These are phyloP conservation scores for Zosterops pallidus DNA, from an alignment of 2,113 vertebrate genomes.

Conservation along the genomic window DNA sequence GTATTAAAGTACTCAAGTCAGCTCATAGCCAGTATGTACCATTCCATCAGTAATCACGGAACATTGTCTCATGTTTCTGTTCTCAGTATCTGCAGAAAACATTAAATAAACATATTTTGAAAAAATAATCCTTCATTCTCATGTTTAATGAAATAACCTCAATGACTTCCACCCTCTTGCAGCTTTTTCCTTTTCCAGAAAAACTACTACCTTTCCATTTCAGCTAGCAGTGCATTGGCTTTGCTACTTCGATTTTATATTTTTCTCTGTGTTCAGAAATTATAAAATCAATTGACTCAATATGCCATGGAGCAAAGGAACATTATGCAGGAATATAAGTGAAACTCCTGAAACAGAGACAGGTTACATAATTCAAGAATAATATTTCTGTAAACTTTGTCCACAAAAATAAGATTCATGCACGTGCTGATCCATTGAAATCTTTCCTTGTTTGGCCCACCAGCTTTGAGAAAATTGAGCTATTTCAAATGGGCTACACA, in stretches of 20 bases:
- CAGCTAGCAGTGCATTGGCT: not conserved
- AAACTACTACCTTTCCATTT: not conserved
- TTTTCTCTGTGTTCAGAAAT: not conserved
- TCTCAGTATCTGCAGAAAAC: not conserved
- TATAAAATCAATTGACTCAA: not conserved
- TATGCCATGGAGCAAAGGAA: not conserved
- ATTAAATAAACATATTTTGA: not conserved
- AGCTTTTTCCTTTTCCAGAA: not conserved
- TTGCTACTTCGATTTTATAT: not conserved
- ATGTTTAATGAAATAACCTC: not conserved
- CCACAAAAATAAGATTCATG: not conserved
- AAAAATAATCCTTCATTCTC: not conserved
- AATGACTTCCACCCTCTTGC: not conserved
- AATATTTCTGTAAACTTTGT: not conserved
- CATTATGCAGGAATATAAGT: not conserved
- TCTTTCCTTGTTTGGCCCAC: not conserved
- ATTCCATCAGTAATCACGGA: not conserved
- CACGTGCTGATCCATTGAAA: not conserved
- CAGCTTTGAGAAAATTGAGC: not conserved
- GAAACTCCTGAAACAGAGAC: not conserved
- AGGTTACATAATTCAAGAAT: not conserved
- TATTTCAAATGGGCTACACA: not conserved
- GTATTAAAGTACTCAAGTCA: not conserved
- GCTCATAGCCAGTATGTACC: not conserved
- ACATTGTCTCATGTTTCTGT: not conserved